Evolutionary conservation across 2,113 vertebrate species (phyloP), one percentile per base, ranked within the genome.

Genomic region (Anser cygnoides): DNA sequence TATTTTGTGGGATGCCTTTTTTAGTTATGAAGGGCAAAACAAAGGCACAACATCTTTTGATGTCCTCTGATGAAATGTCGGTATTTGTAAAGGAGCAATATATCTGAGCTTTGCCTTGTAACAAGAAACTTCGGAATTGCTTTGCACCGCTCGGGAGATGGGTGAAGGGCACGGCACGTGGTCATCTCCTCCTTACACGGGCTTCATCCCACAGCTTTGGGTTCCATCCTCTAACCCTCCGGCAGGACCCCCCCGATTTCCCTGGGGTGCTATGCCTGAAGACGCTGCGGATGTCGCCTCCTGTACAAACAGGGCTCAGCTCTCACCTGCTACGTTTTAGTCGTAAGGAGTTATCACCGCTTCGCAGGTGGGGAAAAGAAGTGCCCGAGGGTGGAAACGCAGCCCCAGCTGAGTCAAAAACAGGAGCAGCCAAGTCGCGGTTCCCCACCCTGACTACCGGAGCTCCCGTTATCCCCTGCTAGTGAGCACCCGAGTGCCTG

Each of bases 31-130:
- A 90, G 29, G 46, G 29, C 59, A 61, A 82, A 92, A 82, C 68
- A 91, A 85, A 96, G 63, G 87, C 44, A 94, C 88, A 94, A 89
- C 50, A 66, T 65, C 23, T 59, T 57, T 91, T 87, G 82, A 87
- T 88, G 52, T 68, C 41, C 13, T 83, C 26, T 89, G 82, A 87
- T 91, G 84, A 96, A 84, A 78, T 41, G 54, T 90, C 94, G 91
- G 22, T 80, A 37, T 87, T 75, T 73, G 52, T 92, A 93, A 75
- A 90, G n/a, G 13, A 95, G 78, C 75, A 94, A 44, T 84, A 37
- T 82, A 43, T 87, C 82, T 84, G 66, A 44, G 39, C 66, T 95
- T 91, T 71, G 41, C 83, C 58, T 84, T 84, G 68, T 54, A 66
- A 23, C 66, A 84, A 7, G 22, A 58, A 83, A 33, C 21, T 57